These are phyloP conservation scores for Acanthaster planci DNA, from an alignment of 35 echinoderm and acorn worm genomes.

Conservation along the genomic window DNA sequence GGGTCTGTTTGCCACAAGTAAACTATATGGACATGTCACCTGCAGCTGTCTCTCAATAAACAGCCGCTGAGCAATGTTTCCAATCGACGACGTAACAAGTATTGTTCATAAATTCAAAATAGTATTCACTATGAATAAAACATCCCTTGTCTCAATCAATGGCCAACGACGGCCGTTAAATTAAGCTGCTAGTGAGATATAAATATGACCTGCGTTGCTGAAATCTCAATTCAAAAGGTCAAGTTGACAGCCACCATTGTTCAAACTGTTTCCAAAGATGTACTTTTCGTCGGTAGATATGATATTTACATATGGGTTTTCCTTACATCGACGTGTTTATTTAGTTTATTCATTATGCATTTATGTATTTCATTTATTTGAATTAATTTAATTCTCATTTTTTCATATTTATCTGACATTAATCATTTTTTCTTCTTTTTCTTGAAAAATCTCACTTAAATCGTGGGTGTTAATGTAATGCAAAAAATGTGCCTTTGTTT, in stretches of 20 bases:
- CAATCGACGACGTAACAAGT: background rate
- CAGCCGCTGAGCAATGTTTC: background rate
- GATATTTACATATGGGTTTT: too few species aligned
- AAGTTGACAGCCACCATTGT: background rate
- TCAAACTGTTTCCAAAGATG: too few species aligned
- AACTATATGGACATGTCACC: background rate
- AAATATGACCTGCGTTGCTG: background rate
- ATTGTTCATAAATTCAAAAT: slow-evolving; percentile 5
- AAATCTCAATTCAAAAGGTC: background rate
- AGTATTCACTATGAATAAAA: background rate
- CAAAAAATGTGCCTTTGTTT: background rate
- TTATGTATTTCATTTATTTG: too few species aligned
- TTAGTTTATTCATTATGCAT: too few species aligned
- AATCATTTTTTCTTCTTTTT: too few species aligned
- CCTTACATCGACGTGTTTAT: too few species aligned
- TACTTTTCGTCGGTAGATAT: too few species aligned
- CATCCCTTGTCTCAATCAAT: slow-evolving; percentile 8
- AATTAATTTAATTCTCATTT: too few species aligned
- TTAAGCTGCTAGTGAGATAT: background rate
- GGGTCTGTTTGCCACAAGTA: background rate
- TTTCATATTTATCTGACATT: too few species aligned
- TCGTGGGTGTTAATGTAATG: background rate
- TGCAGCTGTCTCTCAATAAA: background rate
- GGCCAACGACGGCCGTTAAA: background rate
- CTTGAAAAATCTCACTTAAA: too few species aligned